Evolutionary conservation across 1,140 invertebrate genomes (phyloP).

Genomic region (Caenorhabditis brenneri): DNA sequence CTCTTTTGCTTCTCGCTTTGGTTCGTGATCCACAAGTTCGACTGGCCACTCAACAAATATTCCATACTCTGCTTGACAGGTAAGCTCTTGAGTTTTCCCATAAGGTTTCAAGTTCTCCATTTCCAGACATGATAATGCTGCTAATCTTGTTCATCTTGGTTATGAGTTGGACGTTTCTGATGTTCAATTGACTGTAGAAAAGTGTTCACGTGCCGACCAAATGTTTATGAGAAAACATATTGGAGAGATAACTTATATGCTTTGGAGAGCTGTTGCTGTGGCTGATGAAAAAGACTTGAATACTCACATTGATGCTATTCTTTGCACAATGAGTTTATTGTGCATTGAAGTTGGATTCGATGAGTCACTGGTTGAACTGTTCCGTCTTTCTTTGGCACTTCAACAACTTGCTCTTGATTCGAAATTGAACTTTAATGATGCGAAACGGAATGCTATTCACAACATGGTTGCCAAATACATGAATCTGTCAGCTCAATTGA

Average conservation of each 20-base stretch:
- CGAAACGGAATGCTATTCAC: constrained; percentile 61
- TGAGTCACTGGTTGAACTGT: constrained; percentile 73
- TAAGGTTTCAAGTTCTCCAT: neutral
- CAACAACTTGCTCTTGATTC: constrained; percentile 63
- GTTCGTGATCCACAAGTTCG: constrained; percentile 84
- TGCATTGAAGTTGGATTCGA: constrained; percentile 84
- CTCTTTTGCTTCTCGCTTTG: constrained; percentile 84
- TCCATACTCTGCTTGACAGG: constrained; percentile 93
- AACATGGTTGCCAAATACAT: constrained; percentile 69
- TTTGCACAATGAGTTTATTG: constrained; percentile 87
- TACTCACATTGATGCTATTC: constrained; percentile 86
- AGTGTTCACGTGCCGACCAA: constrained; percentile 87
- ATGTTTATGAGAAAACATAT: constrained; percentile 94
- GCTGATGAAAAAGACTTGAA: constrained; percentile 72
- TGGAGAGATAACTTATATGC: constrained; percentile 78
- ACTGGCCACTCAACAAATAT: constrained; percentile 88
- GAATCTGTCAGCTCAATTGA: constrained; percentile 65
- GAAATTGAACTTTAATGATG: constrained; percentile 5
- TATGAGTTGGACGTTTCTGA: constrained; percentile 75
- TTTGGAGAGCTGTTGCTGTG: constrained; percentile 67
- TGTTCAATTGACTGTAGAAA: constrained; percentile 78
- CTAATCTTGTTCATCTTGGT: constrained; percentile 68
- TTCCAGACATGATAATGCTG: constrained; percentile 65
- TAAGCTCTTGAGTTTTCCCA: constrained; percentile 72
- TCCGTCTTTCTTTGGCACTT: constrained; percentile 66